Conservation (phyloP, 64 coral and sea anemone genomes). For the Stylophora pistillata region DNA sequence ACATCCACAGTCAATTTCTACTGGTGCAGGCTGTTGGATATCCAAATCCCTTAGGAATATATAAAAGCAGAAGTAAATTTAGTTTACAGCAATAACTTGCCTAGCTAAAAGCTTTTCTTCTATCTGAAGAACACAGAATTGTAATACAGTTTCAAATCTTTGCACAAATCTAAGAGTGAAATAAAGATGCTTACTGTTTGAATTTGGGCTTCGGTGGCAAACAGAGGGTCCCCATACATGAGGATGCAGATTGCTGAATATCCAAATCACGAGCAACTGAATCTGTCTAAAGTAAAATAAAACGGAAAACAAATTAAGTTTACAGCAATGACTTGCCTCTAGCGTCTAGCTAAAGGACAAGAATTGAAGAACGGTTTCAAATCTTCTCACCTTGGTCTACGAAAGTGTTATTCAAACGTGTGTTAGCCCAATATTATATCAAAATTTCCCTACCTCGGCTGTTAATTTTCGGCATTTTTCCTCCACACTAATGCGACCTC, state of each 20-base stretch:
- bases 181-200: too few relatives aligned
- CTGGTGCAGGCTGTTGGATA: too few relatives aligned
- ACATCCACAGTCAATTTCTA: too few relatives aligned
- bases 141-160: too few relatives aligned
- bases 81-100: too few relatives aligned
- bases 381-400: not conserved
- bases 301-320: not conserved
- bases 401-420: not conserved
- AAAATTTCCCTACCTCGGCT: not conserved
- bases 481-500: constrained; percentile 1
- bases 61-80: too few relatives aligned
- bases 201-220: too few relatives aligned
- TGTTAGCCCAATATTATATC: not conserved
- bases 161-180: too few relatives aligned
- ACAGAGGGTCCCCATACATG: too few relatives aligned
- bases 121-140: too few relatives aligned
- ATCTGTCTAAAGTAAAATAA: not conserved
- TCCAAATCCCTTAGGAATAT: too few relatives aligned
- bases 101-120: too few relatives aligned
- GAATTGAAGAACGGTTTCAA: not conserved
- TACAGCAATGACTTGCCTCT: not conserved
- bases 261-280: not conserved
- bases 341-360: not conserved
- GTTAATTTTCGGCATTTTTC: constrained; percentile 22
- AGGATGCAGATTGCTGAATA: not conserved